A percentile compares a stretch with the other conserved stretches of the same genome.
phyloP scores from a whole-genome alignment of 2,888 invertebrate genomes.

The Ceramica pisi region DNA sequence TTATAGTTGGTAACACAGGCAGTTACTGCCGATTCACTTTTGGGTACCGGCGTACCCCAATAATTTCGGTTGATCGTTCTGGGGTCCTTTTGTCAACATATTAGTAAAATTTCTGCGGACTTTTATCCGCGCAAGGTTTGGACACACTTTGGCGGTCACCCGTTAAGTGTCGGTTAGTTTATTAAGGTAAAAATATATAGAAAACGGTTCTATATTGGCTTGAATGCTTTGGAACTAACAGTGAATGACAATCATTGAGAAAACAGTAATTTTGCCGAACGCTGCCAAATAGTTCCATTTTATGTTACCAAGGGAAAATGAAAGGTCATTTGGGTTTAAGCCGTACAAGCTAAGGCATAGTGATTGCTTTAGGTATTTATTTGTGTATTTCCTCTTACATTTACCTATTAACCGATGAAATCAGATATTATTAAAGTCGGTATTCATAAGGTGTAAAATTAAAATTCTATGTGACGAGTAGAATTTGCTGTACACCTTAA shows the following conservation, averaged over 20 bases:
- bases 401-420: background rate
- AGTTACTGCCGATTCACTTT: constrained; percentile 44
- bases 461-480: too few relatives aligned
- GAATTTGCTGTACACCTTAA: too few relatives aligned
- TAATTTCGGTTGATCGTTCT: constrained; percentile 50
- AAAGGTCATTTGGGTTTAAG: background rate
- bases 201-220: constrained; percentile 19
- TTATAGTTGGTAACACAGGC: constrained; percentile 36
- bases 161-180: constrained; percentile 39
- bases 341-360: too few relatives aligned
- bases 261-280: background rate
- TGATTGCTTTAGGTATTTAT: background rate
- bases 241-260: background rate
- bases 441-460: too few relatives aligned
- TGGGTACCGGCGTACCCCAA: constrained; percentile 44
- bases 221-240: background rate
- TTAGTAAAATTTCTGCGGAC: constrained; percentile 61
- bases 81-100: constrained; percentile 60
- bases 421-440: too few relatives aligned
- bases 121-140: constrained; percentile 52
- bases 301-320: background rate
- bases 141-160: constrained; percentile 42
- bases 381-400: background rate
- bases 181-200: constrained; percentile 31
- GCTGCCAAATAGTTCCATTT: background rate